Evolutionary conservation across 1,140 invertebrate genomes (phyloP).

Genomic region (Nasonia longicornis): DNA sequence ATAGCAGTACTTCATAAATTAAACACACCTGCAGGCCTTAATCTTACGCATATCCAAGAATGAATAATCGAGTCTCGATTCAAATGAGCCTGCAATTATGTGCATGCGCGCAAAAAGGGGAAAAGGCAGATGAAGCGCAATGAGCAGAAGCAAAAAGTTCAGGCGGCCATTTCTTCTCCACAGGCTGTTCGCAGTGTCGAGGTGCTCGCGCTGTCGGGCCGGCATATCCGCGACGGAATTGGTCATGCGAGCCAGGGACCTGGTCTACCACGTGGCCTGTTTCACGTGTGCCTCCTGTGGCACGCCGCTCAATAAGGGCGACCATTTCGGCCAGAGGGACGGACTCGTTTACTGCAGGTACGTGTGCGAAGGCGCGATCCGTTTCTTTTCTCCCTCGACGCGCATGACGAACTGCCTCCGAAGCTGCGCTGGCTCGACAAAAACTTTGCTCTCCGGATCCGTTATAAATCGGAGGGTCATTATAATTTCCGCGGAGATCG

Average conservation of each 20-base stretch:
- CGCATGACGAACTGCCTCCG: neutral
- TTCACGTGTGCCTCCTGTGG: conserved; percentile 91
- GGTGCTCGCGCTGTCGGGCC: conserved; percentile 86
- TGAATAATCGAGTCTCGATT: neutral
- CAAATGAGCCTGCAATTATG: neutral
- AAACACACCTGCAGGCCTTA: no score
- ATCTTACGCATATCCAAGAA: neutral
- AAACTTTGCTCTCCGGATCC: neutral
- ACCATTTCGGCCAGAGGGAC: conserved; percentile 89
- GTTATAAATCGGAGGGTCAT: conserved; percentile 19
- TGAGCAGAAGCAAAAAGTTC: neutral
- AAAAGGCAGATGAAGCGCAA: neutral
- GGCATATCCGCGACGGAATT: conserved; percentile 90
- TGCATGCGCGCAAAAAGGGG: neutral
- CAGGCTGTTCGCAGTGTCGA: conserved; percentile 83
- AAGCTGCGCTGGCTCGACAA: neutral
- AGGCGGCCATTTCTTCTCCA: neutral
- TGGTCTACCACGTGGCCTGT: conserved; percentile 91
- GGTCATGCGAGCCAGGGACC: conserved; percentile 89
- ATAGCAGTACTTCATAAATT: no score
- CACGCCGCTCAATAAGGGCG: conserved; percentile 81
- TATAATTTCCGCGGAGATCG: conserved; percentile 12
- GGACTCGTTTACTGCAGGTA: conserved; percentile 82
- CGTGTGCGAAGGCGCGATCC: conserved; percentile 42
- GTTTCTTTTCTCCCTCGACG: neutral